A percentile compares a stretch with the other conserved stretches of the same genome.
phyloP scores from a whole-genome alignment of 2,888 invertebrate genomes.

The Drosophila ezoana region DNA sequence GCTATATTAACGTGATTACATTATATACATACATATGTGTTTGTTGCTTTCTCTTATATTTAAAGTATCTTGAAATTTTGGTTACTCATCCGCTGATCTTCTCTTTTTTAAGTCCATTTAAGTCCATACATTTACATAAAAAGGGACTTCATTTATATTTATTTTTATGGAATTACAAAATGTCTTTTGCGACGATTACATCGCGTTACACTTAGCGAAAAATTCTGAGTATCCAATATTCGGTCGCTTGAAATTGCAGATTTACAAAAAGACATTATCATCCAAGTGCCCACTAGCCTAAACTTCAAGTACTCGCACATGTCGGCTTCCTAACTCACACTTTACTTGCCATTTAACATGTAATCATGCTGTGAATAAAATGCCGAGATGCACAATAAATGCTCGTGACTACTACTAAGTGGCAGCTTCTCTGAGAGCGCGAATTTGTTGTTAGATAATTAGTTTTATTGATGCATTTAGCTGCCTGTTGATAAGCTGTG shows the following conservation, averaged over 20 bases:
- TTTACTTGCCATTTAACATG: neutral
- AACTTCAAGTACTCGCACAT: conserved; percentile 1
- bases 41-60: neutral
- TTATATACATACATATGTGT: neutral
- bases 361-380: conserved; percentile 22
- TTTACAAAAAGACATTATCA: neutral
- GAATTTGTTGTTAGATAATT: conserved; percentile 53
- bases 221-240: conserved; percentile 17
- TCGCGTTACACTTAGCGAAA: neutral
- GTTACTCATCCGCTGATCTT: neutral
- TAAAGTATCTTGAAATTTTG: no score
- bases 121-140: neutral
- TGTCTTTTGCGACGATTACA: neutral
- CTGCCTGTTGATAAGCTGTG: conserved; percentile 62
- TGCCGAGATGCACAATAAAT: conserved; percentile 13
- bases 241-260: neutral
- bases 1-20: conserved; percentile 27
- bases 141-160: neutral
- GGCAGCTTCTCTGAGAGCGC: conserved; percentile 7
- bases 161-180: neutral
- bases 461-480: conserved; percentile 71
- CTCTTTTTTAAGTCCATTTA: neutral
- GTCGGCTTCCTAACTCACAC: conserved; percentile 14
- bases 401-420: conserved; percentile 22
- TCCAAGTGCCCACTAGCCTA: neutral